Evolutionary conservation across 23 tunicate genomes (phyloP), one percentile per base, ranked within the genome.

Genomic region (Ciona savignyi): DNA sequence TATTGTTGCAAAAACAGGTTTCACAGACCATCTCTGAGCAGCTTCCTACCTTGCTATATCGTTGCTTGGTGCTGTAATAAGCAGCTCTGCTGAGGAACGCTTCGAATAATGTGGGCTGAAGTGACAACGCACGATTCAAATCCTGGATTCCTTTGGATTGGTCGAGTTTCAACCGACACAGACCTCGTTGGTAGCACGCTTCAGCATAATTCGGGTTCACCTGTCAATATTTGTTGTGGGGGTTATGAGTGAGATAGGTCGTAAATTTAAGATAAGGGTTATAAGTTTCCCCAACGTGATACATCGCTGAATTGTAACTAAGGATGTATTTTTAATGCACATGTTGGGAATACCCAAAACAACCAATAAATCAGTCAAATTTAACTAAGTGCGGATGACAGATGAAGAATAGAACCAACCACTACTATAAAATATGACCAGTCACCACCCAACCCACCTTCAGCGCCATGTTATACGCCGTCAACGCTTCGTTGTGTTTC

Each of bases 41-140:
- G 23, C 9, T 4, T 22, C 4, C 9, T 49, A 90, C 97, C 80
- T 90, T 90, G 79, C 97, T 90, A 78, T 79, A 79, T 65, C 87
- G 68, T 30, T 78, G 33, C 72, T 90, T 84, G 34, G 86, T 84
- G 78, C 97, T 70, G 67, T 84, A 90, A 76, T 62, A 90, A 1
- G 97, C 91, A 4, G 97, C 91, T 33, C 97, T 70, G 32, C 86
- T 81, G 25, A 90, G 86, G 75, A 62, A 90, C 74, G 97, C 90
- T 67, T 90, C 90, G 70, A 90, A 90, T 34, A 80, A 66, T 4
- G 65, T 66, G 31, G 86, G 86, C 19, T 84, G 79, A 29, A 84
- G 78, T 1, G 86, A 83, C 3, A 90, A 79, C 2, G 97, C 86
- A 28, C 83, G 34, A 85, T 90, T 90, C 3, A 90, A 49, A 66